Conservation (phyloP, 1,140 invertebrate genomes). For the Drosophila saltans region DNA sequence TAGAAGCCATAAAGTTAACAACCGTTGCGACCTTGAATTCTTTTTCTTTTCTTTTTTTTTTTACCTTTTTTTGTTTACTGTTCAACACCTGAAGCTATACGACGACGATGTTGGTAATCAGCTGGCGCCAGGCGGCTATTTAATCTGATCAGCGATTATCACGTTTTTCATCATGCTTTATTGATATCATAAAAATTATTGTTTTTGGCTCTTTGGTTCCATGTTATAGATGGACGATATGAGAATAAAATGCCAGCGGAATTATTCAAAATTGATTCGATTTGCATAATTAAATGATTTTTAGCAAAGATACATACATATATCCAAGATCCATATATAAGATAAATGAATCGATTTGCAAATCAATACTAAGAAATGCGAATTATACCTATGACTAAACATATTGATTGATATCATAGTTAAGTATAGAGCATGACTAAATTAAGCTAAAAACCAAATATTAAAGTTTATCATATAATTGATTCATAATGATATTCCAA, state of each 20-base stretch:
- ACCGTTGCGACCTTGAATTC: conserved; percentile 71
- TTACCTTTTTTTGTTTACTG: conserved; percentile 42
- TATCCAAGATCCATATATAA: conserved; percentile 65
- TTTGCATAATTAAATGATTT: conserved; percentile 71
- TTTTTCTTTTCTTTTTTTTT: conserved; percentile 6
- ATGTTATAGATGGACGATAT: conserved; percentile 49
- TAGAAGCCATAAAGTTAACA: conserved; percentile 76
- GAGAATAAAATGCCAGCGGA: conserved; percentile 49
- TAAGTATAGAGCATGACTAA: conserved; percentile 58
- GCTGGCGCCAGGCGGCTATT: conserved; percentile 73
- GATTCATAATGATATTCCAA: neutral
- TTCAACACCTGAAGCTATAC: conserved; percentile 74
- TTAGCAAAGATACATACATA: conserved; percentile 44
- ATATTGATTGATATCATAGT: conserved; percentile 62
- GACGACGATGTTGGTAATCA: conserved; percentile 59
- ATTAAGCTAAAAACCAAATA: neutral
- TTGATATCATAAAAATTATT: conserved; percentile 81
- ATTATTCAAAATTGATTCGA: conserved; percentile 63
- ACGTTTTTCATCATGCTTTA: conserved; percentile 81
- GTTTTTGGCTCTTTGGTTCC: conserved; percentile 58
- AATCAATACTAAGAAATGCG: conserved; percentile 55
- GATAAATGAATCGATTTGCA: conserved; percentile 69
- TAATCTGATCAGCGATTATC: conserved; percentile 81
- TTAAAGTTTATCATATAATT: conserved; percentile 7
- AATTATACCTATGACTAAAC: conserved; percentile 47